Evolutionary conservation across 2,113 vertebrate species (phyloP), one percentile per base, ranked within the genome.

Genomic region (Rhineura floridana): DNA sequence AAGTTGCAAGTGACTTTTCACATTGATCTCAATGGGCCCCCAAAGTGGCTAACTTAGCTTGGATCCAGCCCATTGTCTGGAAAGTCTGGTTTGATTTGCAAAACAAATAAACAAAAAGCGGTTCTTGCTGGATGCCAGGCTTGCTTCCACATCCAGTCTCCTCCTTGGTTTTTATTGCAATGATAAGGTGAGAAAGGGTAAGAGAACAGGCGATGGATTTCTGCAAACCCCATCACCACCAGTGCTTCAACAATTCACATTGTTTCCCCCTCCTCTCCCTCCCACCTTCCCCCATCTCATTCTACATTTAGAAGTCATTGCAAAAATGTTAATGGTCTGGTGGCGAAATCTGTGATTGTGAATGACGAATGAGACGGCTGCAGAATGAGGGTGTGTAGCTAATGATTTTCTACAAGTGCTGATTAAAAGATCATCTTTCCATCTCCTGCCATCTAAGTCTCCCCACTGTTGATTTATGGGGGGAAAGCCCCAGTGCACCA

Each of bases 331-430:
- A 96, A 97, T 93, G 94, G 93, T 88, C 94, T 93, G 86, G 89
- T 93, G 91, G 94, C 87, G 94, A 94, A 87, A 90, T 91, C 84
- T 91, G 94, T 69, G 72, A 92, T 90, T 96, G 95, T 93, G 91
- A 92, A 97, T 97, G 96, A 97, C 93, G 65, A 95, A 97, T 96
- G 96, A 96, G 91, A 70, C 82, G 89, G 94, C 0, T 7, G 92
- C 0, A 0, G 91, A 95, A 96, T 81, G 95, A 95, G 94, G 94
- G 95, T 95, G 82, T 94, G 93, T 13, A 93, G 95, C 93, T 96
- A 97, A 97, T 96, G 96, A 96, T 95, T 96, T 95, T 96, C 95
- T 97, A 95, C 96, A 95, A 6, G 93, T 92, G 95, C 95, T 97
- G 96, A 97, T 97, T 96, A 96, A 96, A 59, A 95, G 93, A 95